These are phyloP conservation scores for Heliconius charithonia DNA, from an alignment of 2,888 invertebrate species.

Conservation along the genomic window DNA sequence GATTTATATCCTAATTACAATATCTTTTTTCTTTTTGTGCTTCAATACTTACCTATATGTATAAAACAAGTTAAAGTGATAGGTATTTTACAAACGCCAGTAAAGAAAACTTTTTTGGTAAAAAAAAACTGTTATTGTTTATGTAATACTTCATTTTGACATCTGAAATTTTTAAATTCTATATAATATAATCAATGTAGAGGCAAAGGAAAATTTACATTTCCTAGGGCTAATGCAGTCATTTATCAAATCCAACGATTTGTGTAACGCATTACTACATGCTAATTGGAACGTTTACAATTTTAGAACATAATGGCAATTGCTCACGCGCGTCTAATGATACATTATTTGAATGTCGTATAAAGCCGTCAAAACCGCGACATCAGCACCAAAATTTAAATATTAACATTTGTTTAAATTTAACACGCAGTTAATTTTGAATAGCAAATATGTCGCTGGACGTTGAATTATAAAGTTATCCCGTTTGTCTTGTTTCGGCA, in stretches of 20 bases:
- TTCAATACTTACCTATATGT: neutral
- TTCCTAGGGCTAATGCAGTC: slow-evolving; percentile 26
- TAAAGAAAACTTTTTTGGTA: neutral
- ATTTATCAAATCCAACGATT: slow-evolving; percentile 42
- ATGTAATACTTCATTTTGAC: neutral
- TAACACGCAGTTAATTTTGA: slow-evolving; percentile 79
- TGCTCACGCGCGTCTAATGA: slow-evolving; percentile 68
- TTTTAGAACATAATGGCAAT: slow-evolving; percentile 71
- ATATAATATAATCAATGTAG: neutral
- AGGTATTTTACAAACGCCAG: neutral
- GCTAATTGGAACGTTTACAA: slow-evolving; percentile 57
- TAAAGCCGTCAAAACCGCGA: slow-evolving; percentile 80
- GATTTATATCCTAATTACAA: neutral
- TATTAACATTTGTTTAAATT: slow-evolving; percentile 80
- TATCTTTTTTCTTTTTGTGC: too few species aligned
- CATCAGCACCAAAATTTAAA: slow-evolving; percentile 68
- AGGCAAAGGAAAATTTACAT: slow-evolving; percentile 6
- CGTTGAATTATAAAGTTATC: slow-evolving; percentile 71
- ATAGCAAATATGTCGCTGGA: slow-evolving; percentile 64
- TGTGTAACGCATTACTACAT: slow-evolving; percentile 34
- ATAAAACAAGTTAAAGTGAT: neutral
- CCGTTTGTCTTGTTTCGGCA: slow-evolving; percentile 67
- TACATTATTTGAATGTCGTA: slow-evolving; percentile 73
- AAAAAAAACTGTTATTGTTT: neutral
- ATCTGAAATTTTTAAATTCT: neutral